These are phyloP conservation scores for Ptilonorhynchus violaceus DNA, from an alignment of 2,113 vertebrate species.

Conservation along the genomic window DNA sequence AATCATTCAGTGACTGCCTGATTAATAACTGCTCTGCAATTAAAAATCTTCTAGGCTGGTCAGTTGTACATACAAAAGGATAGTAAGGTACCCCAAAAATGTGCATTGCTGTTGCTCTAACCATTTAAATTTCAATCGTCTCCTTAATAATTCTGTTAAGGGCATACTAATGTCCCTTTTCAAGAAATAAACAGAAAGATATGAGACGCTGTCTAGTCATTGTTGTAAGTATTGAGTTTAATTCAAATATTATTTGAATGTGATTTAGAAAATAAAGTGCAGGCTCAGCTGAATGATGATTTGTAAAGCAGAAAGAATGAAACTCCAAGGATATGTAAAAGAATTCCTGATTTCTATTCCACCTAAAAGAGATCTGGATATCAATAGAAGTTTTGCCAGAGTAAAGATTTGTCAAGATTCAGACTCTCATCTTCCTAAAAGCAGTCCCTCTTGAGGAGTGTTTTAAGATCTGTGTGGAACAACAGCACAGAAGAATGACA, in stretches of 20 bases:
- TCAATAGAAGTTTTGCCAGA: neutral
- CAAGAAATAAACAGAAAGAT: neutral
- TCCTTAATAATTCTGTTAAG: neutral
- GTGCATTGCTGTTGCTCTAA: neutral
- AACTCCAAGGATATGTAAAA: neutral
- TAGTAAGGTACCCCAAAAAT: neutral
- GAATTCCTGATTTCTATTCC: neutral
- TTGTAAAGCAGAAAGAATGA: neutral
- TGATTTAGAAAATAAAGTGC: neutral
- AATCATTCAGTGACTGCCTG: neutral
- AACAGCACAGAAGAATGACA: neutral
- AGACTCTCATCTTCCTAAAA: neutral
- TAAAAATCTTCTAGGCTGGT: neutral
- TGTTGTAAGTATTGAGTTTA: neutral
- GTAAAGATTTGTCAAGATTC: slow-evolving; percentile 12
- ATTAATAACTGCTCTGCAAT: neutral
- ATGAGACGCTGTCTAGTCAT: neutral
- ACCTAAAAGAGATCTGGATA: neutral
- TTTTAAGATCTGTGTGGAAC: neutral
- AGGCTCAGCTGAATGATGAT: neutral
- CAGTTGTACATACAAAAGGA: neutral
- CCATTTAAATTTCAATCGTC: neutral
- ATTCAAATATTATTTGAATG: neutral
- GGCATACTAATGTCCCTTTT: neutral
- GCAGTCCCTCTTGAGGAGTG: neutral